Base-by-base conservation (phyloP, 2,888 invertebrate genomes). In the Chelonus formosanus region DNA sequence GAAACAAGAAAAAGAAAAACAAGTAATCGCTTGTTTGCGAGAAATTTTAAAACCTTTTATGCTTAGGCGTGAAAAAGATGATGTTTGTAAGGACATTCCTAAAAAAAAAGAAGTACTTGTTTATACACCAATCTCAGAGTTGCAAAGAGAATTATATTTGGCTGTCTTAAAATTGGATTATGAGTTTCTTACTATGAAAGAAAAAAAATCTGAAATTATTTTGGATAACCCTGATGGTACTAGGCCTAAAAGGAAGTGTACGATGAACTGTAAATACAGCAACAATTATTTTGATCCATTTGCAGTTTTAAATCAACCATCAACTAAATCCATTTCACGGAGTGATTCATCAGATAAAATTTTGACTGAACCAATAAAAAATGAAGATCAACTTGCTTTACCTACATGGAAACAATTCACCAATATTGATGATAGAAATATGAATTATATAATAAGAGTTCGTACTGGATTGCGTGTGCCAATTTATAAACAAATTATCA, bases 11-110 rank as follows among this genome's bases (percentile, higher is more conserved):
- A 81, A 87, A 73, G 86, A 87, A 63, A 86, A 84, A n/a, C 84
- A 85, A 2, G 75, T 90, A 4, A 78, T 90, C 0, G 80, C 85
- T 6, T 87, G 87, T 52, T 79, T 91, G 7, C 89, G 90, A 64
- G 87, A 88, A 81, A 89, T 91, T 68, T 78, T 92, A 43, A 85
- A 86, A 3, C 91, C 92, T 0, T 92, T 92, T 76, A 86, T 92
- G 84, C 82, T 92, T 71, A 84, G 92, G 32, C 86, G 92, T 10
- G 77, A 90, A 57, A 92, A 92, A 80, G 73, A 83, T 3, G 91
- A 91, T 63, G 91, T 92, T 4, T 86, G 89, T 60, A 72, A 88
- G 3, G 80, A 86, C 3, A 82, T 92, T 53, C 90, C 91, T 3
- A 88, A 89, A 0, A 91, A 91, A 78, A 90, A 89, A 73, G 91